Base-by-base conservation (phyloP, 2,888 invertebrate genomes). In the Noctua pronuba region DNA sequence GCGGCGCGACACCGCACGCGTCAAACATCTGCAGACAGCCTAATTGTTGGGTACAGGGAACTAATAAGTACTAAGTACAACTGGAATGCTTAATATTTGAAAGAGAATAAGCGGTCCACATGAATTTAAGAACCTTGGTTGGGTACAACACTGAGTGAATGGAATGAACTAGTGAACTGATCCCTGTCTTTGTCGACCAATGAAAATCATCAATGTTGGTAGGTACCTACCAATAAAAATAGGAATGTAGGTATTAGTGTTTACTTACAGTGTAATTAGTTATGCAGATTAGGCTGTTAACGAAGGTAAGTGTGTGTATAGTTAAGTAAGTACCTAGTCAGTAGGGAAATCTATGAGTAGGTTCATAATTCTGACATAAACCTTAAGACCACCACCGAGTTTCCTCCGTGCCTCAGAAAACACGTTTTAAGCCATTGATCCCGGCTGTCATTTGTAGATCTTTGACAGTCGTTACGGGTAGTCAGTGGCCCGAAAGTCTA, bases 41-140 rank as follows among this genome's bases (percentile, higher is more conserved):
- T 84, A 84, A 84, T 84, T 82, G 67, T 67, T 55, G 46, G 77
- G 73, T 73, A 67, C 64, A 71, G 10, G 18, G n/a, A 65, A 65
- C 65, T 41, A 65, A 41, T 65, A 65, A 65, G 65, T 41, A 65
- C 41, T 41, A 65, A 65, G 41, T 65, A 65, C 41, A 41, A 65
- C 41, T 28, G n/a, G 41, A 65, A 41, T 65, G 41, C 65, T 60
- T 60, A 21, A 58, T 18, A 58, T 58, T 28, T 58, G 58, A 58
- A 64, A 41, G n/a, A 41, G n/a, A 65, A 24, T 38, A 24, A 38
- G 3, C n/a, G n/a, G n/a, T n/a, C 65, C 65, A 41, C 16, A 16
- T 64, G 64, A 16, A 64, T 64, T 64, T 38, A 38, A 13, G 64
- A 6, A 3, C 24, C 38, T n/a, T n/a, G 64, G n/a, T 64, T 64